Base-by-base conservation (phyloP, 2,797 vertebrate species). In the Tokudaia muenninki region DNA sequence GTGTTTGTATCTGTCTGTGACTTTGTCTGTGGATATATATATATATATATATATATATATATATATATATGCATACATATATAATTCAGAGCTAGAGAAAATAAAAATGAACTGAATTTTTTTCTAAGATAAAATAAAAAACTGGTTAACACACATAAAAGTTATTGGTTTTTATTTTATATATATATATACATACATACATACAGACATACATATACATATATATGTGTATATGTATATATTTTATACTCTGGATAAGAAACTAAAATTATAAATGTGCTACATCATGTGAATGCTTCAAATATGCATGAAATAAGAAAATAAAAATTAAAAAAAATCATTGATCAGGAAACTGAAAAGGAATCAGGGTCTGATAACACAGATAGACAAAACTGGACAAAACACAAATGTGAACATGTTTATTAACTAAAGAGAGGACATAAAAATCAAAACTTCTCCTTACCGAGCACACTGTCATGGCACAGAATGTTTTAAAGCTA, bases 271-370 rank as follows among this genome's bases (percentile, higher is more conserved):
- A 55, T 79, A 37, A 91, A 63, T 72, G 47, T 82, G 8, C 72
- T 26, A 84, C 41, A 87, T 22, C 1, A 37, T 87, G 3, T 70
- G 6, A 61, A 52, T 3, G 63, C 83, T 65, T 94, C 31, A 94
- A 26, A 80, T 77, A 90, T 91, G 82, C 41, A 44, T 61, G 9
- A 90, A 97, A 87, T 77, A 82, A 72, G 31, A 59, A 94, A 95
- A 57, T 44, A 94, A 95, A 93, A 17, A 26, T 44, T 92, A 80
- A 74, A 41, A 83, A 80, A 95, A 92, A 4, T 37, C 47, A 8
- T 81, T 14, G 75, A 67, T 8, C 31, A 34, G 61, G 31, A 31
- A 70, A 10, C 19, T 93, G 86, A 83, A 84, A 80, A 87, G 84
- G 41, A 97, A 83, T 90, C 80, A 88, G 19, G 44, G 4, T 90